Evolutionary conservation across 2,888 invertebrate species (phyloP).

Genomic region (Xanthia togata): DNA sequence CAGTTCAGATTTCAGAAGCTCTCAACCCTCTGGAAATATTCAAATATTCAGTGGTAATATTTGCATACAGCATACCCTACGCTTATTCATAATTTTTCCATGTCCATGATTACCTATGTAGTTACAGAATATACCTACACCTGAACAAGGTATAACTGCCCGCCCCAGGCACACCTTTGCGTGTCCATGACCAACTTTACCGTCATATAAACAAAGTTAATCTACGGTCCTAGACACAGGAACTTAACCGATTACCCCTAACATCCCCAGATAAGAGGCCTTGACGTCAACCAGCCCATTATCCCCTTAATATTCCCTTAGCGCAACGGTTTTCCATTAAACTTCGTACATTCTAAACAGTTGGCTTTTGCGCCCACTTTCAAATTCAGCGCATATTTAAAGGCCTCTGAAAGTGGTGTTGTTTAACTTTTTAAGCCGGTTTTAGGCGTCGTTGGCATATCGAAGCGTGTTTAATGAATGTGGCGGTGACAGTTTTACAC

Average conservation of each 20-base stretch:
- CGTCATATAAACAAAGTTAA: constrained; percentile 49
- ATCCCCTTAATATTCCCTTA: constrained; percentile 84
- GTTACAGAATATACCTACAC: not conserved
- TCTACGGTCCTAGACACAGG: constrained; percentile 39
- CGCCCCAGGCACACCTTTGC: constrained; percentile 14
- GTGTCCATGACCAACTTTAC: constrained; percentile 39
- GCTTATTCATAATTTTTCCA: not conserved
- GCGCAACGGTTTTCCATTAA: constrained; percentile 84
- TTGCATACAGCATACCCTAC: no score
- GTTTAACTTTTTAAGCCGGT: constrained; percentile 83
- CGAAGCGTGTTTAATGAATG: constrained; percentile 66
- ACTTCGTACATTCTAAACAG: constrained; percentile 88
- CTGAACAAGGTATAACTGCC: not conserved
- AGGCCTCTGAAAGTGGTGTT: constrained; percentile 82
- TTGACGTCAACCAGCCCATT: constrained; percentile 73
- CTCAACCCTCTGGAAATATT: not conserved
- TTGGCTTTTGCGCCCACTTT: constrained; percentile 82
- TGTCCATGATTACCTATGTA: not conserved
- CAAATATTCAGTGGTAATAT: not conserved
- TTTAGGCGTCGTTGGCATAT: constrained; percentile 71
- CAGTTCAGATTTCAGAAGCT: not conserved
- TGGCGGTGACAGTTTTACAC: constrained; percentile 43
- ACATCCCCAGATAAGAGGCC: constrained; percentile 59
- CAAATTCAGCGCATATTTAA: constrained; percentile 87
- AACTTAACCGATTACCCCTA: constrained; percentile 61